Conservation (phyloP, 2,888 invertebrate genomes). For the Tipula lateralis region DNA sequence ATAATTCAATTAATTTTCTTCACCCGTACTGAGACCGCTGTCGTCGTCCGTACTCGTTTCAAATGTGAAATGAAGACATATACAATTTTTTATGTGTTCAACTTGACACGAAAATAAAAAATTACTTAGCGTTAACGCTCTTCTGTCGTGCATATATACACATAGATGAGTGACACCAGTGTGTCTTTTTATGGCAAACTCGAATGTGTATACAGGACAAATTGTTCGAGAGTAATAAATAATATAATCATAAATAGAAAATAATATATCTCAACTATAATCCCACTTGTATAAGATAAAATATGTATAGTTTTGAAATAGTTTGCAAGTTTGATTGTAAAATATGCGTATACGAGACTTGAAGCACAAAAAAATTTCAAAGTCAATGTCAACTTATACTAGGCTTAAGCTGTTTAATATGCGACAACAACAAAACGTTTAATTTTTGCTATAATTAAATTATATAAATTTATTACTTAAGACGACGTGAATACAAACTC, state of each 20-base stretch:
- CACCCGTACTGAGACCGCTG: not conserved
- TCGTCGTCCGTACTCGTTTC: not conserved
- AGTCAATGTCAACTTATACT: not conserved
- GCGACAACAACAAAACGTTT: not conserved
- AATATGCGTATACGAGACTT: not conserved
- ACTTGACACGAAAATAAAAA: not conserved
- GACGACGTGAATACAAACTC: not conserved
- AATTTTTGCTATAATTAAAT: not conserved
- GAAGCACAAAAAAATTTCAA: not conserved
- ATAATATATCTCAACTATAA: not conserved
- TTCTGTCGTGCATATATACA: too few relatives aligned
- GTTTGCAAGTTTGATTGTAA: not conserved
- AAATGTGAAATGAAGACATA: not conserved
- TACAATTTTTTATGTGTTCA: not conserved
- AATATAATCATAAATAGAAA: not conserved
- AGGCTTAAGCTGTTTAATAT: not conserved
- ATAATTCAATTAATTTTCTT: not conserved
- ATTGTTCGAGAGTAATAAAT: not conserved
- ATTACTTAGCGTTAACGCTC: not conserved
- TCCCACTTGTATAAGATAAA: not conserved
- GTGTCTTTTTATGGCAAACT: not conserved
- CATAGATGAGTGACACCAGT: not conserved
- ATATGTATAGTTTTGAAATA: not conserved
- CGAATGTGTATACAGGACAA: not conserved
- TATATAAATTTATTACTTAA: not conserved